phyloP scores from a whole-genome alignment of 2,888 invertebrate species.

The Syrphus vitripennis region DNA sequence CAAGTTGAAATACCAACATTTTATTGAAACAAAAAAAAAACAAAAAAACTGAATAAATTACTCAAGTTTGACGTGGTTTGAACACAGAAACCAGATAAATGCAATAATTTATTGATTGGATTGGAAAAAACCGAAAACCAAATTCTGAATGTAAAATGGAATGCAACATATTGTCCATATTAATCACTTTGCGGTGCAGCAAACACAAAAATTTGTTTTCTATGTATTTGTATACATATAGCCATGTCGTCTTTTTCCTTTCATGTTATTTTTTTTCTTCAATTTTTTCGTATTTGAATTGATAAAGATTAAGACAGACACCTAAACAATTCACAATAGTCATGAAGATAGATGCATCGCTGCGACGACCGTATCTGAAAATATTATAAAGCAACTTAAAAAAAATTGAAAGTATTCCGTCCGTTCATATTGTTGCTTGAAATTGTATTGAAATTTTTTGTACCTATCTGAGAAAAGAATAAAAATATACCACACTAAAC shows the following conservation, averaged over 20 bases:
- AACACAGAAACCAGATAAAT: slow-evolving; percentile 20
- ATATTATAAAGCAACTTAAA: not conserved
- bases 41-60: slow-evolving; percentile 11
- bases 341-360: not conserved
- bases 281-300: not conserved
- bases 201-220: not conserved
- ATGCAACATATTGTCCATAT: slow-evolving; percentile 61
- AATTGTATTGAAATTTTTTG: not conserved
- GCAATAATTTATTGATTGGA: slow-evolving; percentile 6
- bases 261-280: not conserved
- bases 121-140: not conserved
- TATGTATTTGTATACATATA: not conserved
- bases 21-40: not conserved
- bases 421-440: not conserved
- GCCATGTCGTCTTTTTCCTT: not conserved
- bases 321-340: slow-evolving; percentile 11
- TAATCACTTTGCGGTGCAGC: slow-evolving; percentile 42
- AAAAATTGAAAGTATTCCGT: slow-evolving; percentile 15
- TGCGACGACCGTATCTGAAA: not conserved
- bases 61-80: slow-evolving; percentile 17
- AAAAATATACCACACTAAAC: not conserved
- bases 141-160: slow-evolving; percentile 16
- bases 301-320: slow-evolving; percentile 34
- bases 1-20: not conserved
- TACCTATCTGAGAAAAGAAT: slow-evolving; percentile 29